These are phyloP conservation scores for Philereme vetulata DNA, from an alignment of 2,888 invertebrate species.

Conservation along the genomic window DNA sequence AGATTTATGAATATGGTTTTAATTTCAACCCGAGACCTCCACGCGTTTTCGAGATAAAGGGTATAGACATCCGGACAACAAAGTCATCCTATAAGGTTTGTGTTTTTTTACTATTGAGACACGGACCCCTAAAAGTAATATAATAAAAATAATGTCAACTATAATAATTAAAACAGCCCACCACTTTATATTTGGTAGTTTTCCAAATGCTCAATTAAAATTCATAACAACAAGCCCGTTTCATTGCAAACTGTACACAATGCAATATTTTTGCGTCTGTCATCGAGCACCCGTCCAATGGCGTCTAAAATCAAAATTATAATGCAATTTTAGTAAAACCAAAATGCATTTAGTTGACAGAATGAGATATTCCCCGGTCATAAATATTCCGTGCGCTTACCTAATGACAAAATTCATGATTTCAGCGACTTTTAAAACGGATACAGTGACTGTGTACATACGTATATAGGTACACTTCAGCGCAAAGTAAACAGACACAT, in stretches of 20 bases:
- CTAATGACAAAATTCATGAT: conserved; percentile 56
- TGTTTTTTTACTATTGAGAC: too few relatives aligned
- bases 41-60: too few relatives aligned
- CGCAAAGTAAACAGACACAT: conserved; percentile 43
- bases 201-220: conserved; percentile 39
- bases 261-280: conserved; percentile 68
- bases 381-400: conserved; percentile 61
- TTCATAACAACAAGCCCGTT: conserved; percentile 29
- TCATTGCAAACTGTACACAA: conserved; percentile 41
- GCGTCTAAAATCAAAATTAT: conserved; percentile 76
- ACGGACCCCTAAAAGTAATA: too few relatives aligned
- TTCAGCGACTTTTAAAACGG: conserved; percentile 43
- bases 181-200: conserved; percentile 34
- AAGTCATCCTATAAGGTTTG: too few relatives aligned
- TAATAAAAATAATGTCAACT: too few relatives aligned
- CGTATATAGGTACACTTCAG: conserved; percentile 16
- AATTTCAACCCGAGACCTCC: too few relatives aligned
- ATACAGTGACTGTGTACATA: conserved; percentile 3
- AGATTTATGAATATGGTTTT: too few relatives aligned
- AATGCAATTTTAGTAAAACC: conserved; percentile 76
- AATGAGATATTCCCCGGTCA: conserved; percentile 65
- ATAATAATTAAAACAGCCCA: too few relatives aligned
- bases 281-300: conserved; percentile 57
- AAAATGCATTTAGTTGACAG: conserved; percentile 75
- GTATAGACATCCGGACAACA: too few relatives aligned